phyloP scores from a whole-genome alignment of 2,888 invertebrate species.

The Melanchra persicariae region DNA sequence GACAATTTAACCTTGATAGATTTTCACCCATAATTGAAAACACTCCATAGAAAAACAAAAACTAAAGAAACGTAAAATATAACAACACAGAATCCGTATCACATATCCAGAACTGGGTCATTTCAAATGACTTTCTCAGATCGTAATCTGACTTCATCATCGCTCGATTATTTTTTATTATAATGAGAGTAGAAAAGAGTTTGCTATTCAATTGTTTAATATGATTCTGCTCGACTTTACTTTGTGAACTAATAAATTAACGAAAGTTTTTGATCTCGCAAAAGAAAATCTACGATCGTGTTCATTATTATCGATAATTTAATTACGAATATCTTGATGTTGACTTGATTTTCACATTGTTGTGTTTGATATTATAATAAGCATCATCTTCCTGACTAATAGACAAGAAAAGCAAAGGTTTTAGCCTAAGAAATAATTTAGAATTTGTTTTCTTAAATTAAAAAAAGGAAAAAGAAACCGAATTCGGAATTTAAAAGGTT shows the following conservation, averaged over 20 bases:
- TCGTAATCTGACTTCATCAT: conserved; percentile 42
- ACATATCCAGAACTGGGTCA: conserved; percentile 45
- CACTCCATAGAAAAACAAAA: background rate
- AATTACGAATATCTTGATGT: too few species aligned
- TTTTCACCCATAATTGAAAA: background rate
- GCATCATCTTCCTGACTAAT: too few species aligned
- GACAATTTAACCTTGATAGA: background rate
- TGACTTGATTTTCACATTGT: too few species aligned
- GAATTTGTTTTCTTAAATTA: too few species aligned
- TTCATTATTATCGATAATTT: too few species aligned
- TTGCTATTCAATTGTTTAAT: conserved; percentile 32
- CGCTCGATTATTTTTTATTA: conserved; percentile 47
- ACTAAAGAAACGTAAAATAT: background rate
- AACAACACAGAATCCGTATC: conserved; percentile 1
- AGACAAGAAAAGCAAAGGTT: too few species aligned
- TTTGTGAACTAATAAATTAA: background rate
- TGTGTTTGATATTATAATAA: too few species aligned
- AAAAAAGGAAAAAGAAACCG: too few species aligned
- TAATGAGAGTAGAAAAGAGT: conserved; percentile 46
- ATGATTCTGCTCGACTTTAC: conserved; percentile 19
- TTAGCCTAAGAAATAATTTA: too few species aligned
- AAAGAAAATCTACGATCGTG: too few species aligned
- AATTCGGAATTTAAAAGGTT: too few species aligned
- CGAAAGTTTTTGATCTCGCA: background rate
- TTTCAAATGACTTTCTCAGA: conserved; percentile 54